These are phyloP conservation scores for Drosophila multiciliata DNA, from an alignment of 2,888 invertebrate species.

Conservation along the genomic window DNA sequence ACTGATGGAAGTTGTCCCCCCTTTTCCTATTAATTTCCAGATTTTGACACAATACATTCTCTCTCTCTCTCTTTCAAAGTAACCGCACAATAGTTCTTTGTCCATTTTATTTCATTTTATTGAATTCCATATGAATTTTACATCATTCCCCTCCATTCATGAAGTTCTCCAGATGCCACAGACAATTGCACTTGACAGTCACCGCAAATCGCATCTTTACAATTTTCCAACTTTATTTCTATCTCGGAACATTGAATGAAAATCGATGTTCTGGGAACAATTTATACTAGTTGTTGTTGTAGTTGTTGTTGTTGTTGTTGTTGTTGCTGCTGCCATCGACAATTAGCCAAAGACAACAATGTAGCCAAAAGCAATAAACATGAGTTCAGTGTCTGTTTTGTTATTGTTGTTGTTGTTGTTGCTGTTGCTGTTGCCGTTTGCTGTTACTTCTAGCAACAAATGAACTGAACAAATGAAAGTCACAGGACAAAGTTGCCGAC, in stretches of 20 bases:
- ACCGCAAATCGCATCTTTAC: slow-evolving; percentile 46
- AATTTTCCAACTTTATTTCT: slow-evolving; percentile 49
- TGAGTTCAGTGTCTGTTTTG: slow-evolving; percentile 3
- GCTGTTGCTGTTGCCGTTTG: neutral
- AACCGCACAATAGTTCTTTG: neutral
- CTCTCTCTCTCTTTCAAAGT: neutral
- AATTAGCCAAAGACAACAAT: slow-evolving; percentile 62
- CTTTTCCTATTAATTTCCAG: neutral
- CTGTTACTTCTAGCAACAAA: slow-evolving; percentile 39
- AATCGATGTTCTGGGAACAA: slow-evolving; percentile 58
- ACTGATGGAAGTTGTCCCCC: neutral
- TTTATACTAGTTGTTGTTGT: neutral
- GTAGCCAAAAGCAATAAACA: slow-evolving; percentile 48
- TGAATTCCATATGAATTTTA: slow-evolving; percentile 12
- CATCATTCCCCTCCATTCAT: neutral
- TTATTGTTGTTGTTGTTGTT: slow-evolving; percentile 14
- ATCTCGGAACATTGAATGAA: slow-evolving; percentile 50
- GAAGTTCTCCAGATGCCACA: neutral
- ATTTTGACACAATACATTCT: neutral
- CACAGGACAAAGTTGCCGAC: slow-evolving; percentile 63
- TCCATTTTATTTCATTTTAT: slow-evolving; percentile 21
- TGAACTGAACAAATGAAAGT: slow-evolving; percentile 68
- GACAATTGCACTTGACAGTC: slow-evolving; percentile 20
- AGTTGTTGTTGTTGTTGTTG: slow-evolving; percentile 25
- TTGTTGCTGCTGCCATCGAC: slow-evolving; percentile 50